Evolutionary conservation across 2,888 invertebrate species (phyloP), one percentile per base, ranked within the genome.

Genomic region (Melieria omissa): DNA sequence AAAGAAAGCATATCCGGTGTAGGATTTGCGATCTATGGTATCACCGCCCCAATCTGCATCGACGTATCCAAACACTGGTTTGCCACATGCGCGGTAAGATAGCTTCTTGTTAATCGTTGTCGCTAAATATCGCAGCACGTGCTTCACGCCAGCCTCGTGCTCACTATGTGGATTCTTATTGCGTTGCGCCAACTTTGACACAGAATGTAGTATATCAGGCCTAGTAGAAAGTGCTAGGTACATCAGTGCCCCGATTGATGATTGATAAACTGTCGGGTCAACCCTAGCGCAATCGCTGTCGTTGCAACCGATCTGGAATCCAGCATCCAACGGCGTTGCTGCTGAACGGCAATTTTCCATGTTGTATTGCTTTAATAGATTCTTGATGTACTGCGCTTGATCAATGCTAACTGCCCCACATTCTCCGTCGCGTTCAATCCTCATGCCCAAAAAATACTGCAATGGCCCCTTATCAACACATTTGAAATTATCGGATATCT

Each of bases 11-110:
- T 71, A 74, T 7, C 75, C 74, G 1, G 74, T 75, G 46, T 70
- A 75, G 0, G 74, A 76, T 42, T 65, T 76, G 5, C 76, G n/a
- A 12, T 16, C 65, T 7, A 65, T 16, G n/a, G 55, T 29, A 57
- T 66, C 54, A 29, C 47, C 47, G 16, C 61, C 73, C 73, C 77
- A 76, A 46, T 78, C 75, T 29, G 75, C 74, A 71, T 74, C 75
- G 5, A 73, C 73, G 46, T 45, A 75, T 0, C 76, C 61, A 12
- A 12, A 4, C 44, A 55, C 16, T 41, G 49, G 9, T 46, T 62
- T 14, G 4, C 3, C 16, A 14, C 66, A 55, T 16, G 55, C 55
- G 12, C 45, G 5, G 46, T 65, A 55, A 49, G 54, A 55, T 10
- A 65, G n/a, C 45, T 65, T 57, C 8, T 45, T 57, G 46, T 57